A percentile compares a stretch with the other conserved stretches of the same genome.
Evolutionary conservation across 1,140 invertebrate species (phyloP).

Genomic region (Teleopsis dalmanni): DNA sequence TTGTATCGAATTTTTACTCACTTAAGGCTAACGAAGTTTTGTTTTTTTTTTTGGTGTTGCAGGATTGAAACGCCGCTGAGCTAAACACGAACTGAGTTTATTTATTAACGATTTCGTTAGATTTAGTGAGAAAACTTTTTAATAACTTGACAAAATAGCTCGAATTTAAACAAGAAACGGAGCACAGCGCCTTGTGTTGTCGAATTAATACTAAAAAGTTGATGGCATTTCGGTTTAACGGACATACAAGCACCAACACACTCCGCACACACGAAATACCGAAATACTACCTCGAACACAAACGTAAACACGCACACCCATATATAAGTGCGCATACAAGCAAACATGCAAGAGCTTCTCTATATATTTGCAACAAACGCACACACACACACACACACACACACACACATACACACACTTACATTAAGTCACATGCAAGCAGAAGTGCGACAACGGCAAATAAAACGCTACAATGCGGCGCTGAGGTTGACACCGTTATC

Average conservation of each 20-base stretch:
- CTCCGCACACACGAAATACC: not conserved
- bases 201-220: constrained; percentile 14
- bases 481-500: constrained; percentile 3
- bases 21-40: no score
- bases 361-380: constrained; percentile 16
- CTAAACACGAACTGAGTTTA: constrained; percentile 1
- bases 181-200: constrained; percentile 12
- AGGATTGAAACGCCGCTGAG: not conserved
- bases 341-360: not conserved
- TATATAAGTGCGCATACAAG: not conserved
- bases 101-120: constrained; percentile 4
- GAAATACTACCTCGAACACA: not conserved
- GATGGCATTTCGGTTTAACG: constrained; percentile 11
- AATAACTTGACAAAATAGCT: not conserved
- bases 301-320: constrained; percentile 3
- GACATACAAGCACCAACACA: constrained; percentile 7
- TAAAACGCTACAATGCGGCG: not conserved
- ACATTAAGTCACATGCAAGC: constrained; percentile 1
- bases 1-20: constrained; percentile 1
- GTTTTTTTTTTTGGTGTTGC: not conserved
- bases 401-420: constrained; percentile 12
- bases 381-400: constrained; percentile 11
- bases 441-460: not conserved
- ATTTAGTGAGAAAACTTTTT: no score
- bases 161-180: constrained; percentile 3